Percentiles rank a stretch among this genome's conserved stretches.
Conservation (phyloP, 2,797 vertebrate genomes). For the Liparis tanakae region DNA sequence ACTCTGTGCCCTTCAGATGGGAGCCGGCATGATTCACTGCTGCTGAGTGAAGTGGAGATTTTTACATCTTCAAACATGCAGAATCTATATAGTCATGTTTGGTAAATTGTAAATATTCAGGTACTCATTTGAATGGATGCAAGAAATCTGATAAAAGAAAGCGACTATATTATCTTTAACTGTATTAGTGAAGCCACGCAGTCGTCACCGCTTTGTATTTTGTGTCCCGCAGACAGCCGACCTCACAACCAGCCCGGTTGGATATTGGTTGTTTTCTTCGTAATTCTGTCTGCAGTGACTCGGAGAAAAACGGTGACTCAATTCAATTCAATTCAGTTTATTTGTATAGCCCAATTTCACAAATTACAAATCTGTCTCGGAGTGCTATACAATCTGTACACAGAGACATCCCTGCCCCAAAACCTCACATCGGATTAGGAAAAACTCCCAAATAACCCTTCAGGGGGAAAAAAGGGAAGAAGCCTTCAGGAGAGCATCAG, state of each 20-base stretch:
- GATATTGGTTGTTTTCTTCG: constrained; percentile 50
- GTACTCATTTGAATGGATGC: neutral
- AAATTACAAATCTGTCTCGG: too few relatives aligned
- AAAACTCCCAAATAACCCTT: too few relatives aligned
- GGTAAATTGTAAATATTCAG: neutral
- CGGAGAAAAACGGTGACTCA: constrained; percentile 60
- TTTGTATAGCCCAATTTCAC: too few relatives aligned
- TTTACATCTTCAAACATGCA: constrained; percentile 1
- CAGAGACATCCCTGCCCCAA: too few relatives aligned
- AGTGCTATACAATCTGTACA: too few relatives aligned
- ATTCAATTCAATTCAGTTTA: too few relatives aligned
- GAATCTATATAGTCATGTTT: neutral
- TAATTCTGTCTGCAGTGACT: constrained; percentile 62
- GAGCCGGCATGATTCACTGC: constrained; percentile 31
- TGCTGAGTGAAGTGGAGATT: neutral
- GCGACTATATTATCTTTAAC: neutral
- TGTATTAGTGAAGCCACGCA: neutral
- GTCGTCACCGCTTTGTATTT: constrained; percentile 3
- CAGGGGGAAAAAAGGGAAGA: too few relatives aligned
- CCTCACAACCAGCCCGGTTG: constrained; percentile 5
- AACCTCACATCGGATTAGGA: too few relatives aligned
- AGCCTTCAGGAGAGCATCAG: too few relatives aligned
- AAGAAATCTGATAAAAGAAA: neutral
- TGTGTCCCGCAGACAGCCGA: neutral
- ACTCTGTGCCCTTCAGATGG: constrained; percentile 35